A percentile compares a stretch with the other conserved stretches of the same genome.
Conservation (phyloP, 2,888 invertebrate species). For the Pomacea canaliculata region DNA sequence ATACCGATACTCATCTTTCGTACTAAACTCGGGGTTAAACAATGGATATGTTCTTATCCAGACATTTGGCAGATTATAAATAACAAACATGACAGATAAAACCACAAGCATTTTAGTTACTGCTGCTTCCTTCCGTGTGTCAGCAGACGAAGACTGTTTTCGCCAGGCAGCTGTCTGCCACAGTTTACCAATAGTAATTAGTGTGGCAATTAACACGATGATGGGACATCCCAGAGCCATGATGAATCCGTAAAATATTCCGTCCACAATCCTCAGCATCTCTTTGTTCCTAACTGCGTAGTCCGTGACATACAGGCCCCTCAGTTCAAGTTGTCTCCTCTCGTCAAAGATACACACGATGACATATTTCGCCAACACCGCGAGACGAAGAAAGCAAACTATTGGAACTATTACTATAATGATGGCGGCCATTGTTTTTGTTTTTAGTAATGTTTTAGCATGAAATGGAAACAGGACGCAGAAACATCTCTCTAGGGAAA, state of each 20-base stretch:
- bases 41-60: background rate
- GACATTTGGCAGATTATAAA: background rate
- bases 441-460: background rate
- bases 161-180: background rate
- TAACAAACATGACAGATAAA: background rate
- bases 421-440: background rate
- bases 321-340: too few relatives aligned
- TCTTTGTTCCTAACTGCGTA: background rate
- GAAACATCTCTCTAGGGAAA: too few relatives aligned
- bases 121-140: background rate
- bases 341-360: too few relatives aligned
- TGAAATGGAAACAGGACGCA: background rate
- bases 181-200: slow-evolving; percentile 1
- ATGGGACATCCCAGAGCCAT: background rate
- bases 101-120: slow-evolving; percentile 9
- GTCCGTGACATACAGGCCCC: too few relatives aligned
- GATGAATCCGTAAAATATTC: slow-evolving; percentile 6
- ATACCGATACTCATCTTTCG: background rate
- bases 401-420: too few relatives aligned
- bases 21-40: background rate
- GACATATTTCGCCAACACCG: too few relatives aligned
- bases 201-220: background rate
- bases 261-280: background rate
- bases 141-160: background rate
- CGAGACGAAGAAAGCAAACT: too few relatives aligned